phyloP scores from a whole-genome alignment of 2,113 vertebrate species.

The Podarcis cretensis region DNA sequence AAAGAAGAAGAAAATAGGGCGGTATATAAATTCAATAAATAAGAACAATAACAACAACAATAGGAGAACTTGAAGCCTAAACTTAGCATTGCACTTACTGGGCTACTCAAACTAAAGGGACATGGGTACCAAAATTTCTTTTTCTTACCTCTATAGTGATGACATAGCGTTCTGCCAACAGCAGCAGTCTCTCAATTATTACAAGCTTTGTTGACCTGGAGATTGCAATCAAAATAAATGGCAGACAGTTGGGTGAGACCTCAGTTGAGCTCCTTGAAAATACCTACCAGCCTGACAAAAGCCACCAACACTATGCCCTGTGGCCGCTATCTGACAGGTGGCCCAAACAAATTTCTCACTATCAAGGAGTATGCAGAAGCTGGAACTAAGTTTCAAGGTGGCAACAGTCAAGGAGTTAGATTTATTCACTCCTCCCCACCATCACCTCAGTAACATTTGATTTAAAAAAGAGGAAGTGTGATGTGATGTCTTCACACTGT shows the following conservation, averaged over 20 bases:
- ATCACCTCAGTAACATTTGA: not conserved
- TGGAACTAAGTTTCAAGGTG: not conserved
- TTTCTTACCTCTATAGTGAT: slow-evolving; percentile 95
- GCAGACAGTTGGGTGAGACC: slow-evolving; percentile 37
- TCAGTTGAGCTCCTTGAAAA: not conserved
- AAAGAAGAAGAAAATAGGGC: too few species aligned
- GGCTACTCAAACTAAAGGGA: not conserved
- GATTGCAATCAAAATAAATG: slow-evolving; percentile 45
- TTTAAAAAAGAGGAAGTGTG: not conserved
- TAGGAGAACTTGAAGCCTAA: not conserved
- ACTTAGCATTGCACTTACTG: not conserved
- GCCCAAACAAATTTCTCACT: not conserved
- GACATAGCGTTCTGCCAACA: slow-evolving; percentile 96
- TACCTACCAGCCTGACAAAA: not conserved
- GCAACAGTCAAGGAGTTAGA: not conserved
- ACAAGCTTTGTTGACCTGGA: slow-evolving; percentile 96
- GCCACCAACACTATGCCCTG: slow-evolving; percentile 19
- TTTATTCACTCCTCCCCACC: not conserved
- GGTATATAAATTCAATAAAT: too few species aligned
- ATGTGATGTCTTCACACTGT: not conserved
- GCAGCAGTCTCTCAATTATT: slow-evolving; percentile 95
- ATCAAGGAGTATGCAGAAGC: not conserved
- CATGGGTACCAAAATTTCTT: not conserved
- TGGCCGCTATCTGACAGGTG: not conserved
- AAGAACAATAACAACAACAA: not conserved